Evolutionary conservation across 2,888 invertebrate species (phyloP).

Genomic region (Polia nebulosa): DNA sequence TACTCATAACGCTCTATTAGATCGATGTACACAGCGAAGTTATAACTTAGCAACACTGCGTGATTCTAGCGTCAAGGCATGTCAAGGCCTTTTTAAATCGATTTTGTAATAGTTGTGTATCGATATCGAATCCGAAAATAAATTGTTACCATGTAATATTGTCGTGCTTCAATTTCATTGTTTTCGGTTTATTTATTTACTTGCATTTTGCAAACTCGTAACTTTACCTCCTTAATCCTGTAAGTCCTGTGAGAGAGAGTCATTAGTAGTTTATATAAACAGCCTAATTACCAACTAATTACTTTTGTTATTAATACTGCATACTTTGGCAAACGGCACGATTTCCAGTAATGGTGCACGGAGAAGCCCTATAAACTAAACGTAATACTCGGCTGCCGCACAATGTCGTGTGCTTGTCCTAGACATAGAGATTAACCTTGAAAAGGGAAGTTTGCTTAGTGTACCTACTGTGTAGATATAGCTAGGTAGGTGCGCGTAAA

Average conservation of each 20-base stretch:
- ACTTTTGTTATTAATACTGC: constrained; percentile 3
- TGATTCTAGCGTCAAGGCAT: constrained; percentile 43
- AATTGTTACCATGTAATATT: constrained; percentile 4
- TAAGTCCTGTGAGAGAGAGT: neutral
- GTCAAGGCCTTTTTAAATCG: constrained; percentile 59
- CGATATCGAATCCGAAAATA: constrained; percentile 44
- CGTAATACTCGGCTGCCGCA: constrained; percentile 69
- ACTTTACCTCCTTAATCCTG: neutral
- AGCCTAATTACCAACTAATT: neutral
- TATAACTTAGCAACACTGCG: constrained; percentile 36
- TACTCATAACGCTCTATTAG: too few species aligned
- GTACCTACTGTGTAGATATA: neutral
- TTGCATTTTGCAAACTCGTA: neutral
- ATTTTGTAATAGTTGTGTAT: constrained; percentile 39
- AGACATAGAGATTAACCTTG: constrained; percentile 82
- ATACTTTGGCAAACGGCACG: constrained; percentile 29
- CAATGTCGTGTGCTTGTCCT: constrained; percentile 83
- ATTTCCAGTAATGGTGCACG: constrained; percentile 64
- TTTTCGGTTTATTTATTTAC: neutral
- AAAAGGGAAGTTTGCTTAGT: constrained; percentile 66
- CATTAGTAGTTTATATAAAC: too few species aligned
- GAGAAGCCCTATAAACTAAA: constrained; percentile 73
- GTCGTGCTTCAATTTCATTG: neutral
- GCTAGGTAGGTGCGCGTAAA: constrained; percentile 1
- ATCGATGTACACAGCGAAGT: neutral